These are phyloP conservation scores for Hydropotes inermis DNA, from an alignment of 2,113 vertebrate species.

Conservation along the genomic window DNA sequence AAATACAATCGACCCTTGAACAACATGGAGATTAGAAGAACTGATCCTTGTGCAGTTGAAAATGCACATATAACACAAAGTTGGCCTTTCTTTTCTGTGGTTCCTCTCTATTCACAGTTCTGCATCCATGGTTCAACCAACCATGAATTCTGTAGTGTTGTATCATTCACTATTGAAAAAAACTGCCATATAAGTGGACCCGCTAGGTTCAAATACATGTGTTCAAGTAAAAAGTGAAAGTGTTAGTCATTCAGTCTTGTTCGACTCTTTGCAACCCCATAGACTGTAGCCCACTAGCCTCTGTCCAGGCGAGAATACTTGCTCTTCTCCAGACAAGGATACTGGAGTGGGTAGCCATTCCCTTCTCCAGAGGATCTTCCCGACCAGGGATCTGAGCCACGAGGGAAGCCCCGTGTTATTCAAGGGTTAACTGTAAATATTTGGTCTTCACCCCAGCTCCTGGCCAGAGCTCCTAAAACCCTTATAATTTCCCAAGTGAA, in stretches of 20 bases:
- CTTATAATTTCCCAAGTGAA: not conserved
- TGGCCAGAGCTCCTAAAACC: not conserved
- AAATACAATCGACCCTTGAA: not conserved
- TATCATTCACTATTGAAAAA: not conserved
- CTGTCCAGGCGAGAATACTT: not conserved
- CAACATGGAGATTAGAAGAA: not conserved
- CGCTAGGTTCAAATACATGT: not conserved
- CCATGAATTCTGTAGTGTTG: not conserved
- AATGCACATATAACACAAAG: not conserved
- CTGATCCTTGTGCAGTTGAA: not conserved
- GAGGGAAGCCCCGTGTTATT: not conserved
- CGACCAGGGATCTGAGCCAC: not conserved
- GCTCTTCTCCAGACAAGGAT: not conserved
- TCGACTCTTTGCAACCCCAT: not conserved
- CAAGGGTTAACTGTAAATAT: not conserved
- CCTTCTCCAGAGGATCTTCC: not conserved
- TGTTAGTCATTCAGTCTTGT: not conserved
- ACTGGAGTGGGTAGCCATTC: not conserved
- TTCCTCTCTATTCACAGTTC: not conserved
- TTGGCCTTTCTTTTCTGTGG: not conserved
- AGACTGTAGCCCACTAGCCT: not conserved
- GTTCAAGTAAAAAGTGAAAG: not conserved
- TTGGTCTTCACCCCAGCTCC: not conserved
- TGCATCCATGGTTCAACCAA: not conserved
- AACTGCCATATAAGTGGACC: not conserved